A percentile compares a stretch with the other conserved stretches of the same genome.
phyloP scores from a whole-genome alignment of 2,888 invertebrate species.

The Ophraella communa region DNA sequence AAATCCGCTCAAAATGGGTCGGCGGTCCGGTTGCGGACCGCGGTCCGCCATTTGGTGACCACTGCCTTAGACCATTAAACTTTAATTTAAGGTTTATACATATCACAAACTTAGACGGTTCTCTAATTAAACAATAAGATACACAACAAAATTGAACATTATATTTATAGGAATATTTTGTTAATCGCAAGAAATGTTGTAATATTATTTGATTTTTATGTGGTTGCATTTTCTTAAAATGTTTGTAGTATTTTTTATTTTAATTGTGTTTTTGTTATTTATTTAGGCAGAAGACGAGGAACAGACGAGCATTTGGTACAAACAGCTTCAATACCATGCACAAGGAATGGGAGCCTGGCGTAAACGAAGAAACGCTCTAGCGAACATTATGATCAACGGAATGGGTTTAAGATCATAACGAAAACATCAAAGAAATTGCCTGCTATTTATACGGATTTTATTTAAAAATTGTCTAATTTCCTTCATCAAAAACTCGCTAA shows the following conservation, averaged over 20 bases:
- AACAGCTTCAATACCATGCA: conserved; percentile 87
- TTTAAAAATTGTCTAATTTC: background rate
- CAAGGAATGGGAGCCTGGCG: conserved; percentile 94
- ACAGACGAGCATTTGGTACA: conserved; percentile 88
- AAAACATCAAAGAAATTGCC: background rate
- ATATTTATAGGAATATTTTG: too few relatives aligned
- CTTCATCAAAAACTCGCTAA: background rate
- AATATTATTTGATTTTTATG: too few relatives aligned
- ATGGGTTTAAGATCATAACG: conserved; percentile 63
- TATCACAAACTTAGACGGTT: too few relatives aligned
- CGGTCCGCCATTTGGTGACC: too few relatives aligned
- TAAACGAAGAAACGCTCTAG: conserved; percentile 87
- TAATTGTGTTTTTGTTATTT: conserved; percentile 25
- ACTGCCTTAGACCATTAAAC: too few relatives aligned
- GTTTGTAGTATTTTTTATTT: conserved; percentile 21
- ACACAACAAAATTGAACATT: too few relatives aligned
- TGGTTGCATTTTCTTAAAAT: conserved; percentile 10
- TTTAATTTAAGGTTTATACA: too few relatives aligned
- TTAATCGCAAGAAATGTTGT: too few relatives aligned
- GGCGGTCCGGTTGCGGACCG: too few relatives aligned
- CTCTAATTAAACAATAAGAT: too few relatives aligned
- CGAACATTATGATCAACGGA: conserved; percentile 97
- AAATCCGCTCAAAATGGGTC: too few relatives aligned
- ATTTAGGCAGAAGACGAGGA: conserved; percentile 88
- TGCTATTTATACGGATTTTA: too few relatives aligned